Evolutionary conservation across 2,888 invertebrate species (phyloP).

Genomic region (Allygus modestus): DNA sequence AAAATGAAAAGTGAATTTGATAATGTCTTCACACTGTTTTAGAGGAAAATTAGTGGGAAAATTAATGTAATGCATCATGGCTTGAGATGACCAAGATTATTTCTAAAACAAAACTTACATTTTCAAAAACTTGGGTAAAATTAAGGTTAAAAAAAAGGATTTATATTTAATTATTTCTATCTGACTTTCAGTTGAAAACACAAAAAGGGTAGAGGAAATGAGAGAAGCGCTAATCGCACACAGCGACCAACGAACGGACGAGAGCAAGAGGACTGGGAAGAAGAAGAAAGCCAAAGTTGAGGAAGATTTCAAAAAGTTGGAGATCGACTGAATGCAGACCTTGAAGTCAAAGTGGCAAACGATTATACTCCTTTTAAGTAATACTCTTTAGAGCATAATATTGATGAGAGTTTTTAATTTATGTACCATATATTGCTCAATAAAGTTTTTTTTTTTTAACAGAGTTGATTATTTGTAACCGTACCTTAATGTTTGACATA

Average conservation of each 20-base stretch:
- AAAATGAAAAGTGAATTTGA: too few species aligned
- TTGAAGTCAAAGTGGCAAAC: not conserved
- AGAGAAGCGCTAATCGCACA: slow-evolving; percentile 31
- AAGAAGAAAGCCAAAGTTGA: slow-evolving; percentile 43
- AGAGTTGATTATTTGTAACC: too few species aligned
- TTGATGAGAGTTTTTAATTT: not conserved
- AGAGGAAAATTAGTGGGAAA: too few species aligned
- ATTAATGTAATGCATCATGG: too few species aligned
- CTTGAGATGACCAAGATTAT: too few species aligned
- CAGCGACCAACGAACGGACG: slow-evolving; percentile 3
- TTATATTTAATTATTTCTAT: too few species aligned
- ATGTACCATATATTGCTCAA: not conserved
- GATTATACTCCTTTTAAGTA: not conserved
- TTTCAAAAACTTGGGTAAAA: too few species aligned
- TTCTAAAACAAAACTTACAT: too few species aligned
- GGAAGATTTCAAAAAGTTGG: slow-evolving; percentile 38
- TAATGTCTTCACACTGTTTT: too few species aligned
- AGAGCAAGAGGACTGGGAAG: slow-evolving; percentile 20
- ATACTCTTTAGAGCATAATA: not conserved
- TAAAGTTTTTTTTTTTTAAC: slow-evolving; percentile 10
- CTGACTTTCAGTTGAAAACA: slow-evolving; percentile 25
- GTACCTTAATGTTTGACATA: too few species aligned
- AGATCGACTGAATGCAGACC: slow-evolving; percentile 1
- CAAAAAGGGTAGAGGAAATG: slow-evolving; percentile 12
- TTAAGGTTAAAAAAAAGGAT: too few species aligned